These are phyloP conservation scores for Psettodes erumei DNA, from an alignment of 2,113 vertebrate genomes.

Conservation along the genomic window DNA sequence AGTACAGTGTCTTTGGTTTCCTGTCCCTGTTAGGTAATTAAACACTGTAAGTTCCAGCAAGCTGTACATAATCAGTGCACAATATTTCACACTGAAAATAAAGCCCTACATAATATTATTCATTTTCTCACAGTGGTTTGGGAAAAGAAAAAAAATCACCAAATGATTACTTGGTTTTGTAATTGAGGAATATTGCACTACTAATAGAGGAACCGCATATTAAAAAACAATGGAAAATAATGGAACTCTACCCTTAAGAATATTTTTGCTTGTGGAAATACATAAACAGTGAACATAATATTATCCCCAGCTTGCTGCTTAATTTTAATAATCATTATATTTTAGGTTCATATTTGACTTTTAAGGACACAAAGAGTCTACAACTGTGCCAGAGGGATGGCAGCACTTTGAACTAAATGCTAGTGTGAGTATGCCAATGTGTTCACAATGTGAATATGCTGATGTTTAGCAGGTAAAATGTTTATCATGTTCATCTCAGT, in stretches of 20 bases:
- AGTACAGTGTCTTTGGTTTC: background rate
- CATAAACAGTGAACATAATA: background rate
- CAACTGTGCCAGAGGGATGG: background rate
- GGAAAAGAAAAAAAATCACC: conserved; percentile 6
- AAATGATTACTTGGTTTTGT: conserved; percentile 6
- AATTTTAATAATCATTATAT: background rate
- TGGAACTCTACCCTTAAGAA: background rate
- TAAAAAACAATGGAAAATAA: background rate
- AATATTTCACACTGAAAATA: conserved; percentile 9
- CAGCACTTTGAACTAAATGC: background rate
- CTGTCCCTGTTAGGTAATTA: background rate
- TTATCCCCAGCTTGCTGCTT: background rate
- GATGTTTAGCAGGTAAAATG: background rate
- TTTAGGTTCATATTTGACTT: conserved; percentile 5
- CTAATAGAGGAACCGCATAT: background rate
- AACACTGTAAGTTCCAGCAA: background rate
- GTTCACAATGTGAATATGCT: background rate
- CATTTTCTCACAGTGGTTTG: conserved; percentile 1
- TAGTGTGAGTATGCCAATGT: background rate
- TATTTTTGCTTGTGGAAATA: background rate
- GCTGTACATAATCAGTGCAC: conserved; percentile 2
- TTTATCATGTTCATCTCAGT: background rate
- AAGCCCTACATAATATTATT: conserved; percentile 19
- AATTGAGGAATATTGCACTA: conserved; percentile 6
- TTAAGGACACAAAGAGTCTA: background rate